These are phyloP conservation scores for Gymnothorax javanicus DNA, from an alignment of 2,797 vertebrate genomes.

Conservation along the genomic window DNA sequence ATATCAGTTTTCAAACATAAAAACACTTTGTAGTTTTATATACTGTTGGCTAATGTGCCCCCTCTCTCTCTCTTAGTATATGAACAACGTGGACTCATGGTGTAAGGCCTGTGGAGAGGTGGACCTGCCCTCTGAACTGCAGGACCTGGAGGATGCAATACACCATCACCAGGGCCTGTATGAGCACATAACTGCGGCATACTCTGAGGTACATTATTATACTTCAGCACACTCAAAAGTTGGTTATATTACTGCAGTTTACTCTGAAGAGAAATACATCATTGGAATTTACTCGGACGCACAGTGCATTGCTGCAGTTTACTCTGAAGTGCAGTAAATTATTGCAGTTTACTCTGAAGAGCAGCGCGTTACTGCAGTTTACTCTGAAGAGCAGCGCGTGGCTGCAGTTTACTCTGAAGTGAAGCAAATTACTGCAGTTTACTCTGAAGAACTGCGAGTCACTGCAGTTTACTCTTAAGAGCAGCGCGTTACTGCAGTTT, in stretches of 20 bases:
- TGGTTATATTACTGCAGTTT: conserved; percentile 25
- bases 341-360: neutral
- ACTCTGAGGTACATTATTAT: conserved; percentile 86
- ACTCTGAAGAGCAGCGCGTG: neutral
- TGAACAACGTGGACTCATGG: conserved; percentile 97
- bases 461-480: neutral
- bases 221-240: conserved; percentile 95
- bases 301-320: neutral
- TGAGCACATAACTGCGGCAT: conserved; percentile 93
- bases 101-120: conserved; percentile 97
- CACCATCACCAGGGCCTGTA: conserved; percentile 98
- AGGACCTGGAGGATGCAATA: conserved; percentile 96
- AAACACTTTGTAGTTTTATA: neutral
- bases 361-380: neutral
- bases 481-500: neutral
- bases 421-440: neutral
- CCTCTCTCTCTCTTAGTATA: conserved; percentile 76
- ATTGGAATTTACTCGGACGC: neutral
- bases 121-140: conserved; percentile 93
- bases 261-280: neutral
- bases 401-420: neutral
- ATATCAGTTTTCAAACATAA: too few relatives aligned
- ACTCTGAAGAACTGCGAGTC: neutral
- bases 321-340: neutral
- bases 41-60: neutral